Evolutionary conservation across 2,888 invertebrate species (phyloP).

Genomic region (Deroplatys truncata): DNA sequence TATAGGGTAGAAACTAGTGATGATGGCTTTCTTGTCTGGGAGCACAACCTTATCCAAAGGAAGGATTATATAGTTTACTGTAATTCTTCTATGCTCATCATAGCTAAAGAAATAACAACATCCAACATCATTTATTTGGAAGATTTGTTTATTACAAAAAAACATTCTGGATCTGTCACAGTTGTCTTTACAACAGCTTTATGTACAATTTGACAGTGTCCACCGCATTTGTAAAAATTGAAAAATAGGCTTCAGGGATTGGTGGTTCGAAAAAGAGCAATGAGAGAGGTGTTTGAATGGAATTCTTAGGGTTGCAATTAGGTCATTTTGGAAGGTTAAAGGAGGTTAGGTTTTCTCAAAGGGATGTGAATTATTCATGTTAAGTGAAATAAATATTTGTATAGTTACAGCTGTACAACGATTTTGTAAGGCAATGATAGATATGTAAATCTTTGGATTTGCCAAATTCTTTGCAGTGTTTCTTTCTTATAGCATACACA

Average conservation of each 20-base stretch:
- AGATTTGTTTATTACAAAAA: constrained; percentile 25
- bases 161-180: constrained; percentile 26
- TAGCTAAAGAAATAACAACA: neutral
- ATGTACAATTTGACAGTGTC: constrained; percentile 32
- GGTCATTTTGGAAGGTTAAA: neutral
- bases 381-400: constrained; percentile 22
- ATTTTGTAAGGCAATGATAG: constrained; percentile 32
- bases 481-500: neutral
- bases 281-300: neutral
- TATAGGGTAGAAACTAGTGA: neutral
- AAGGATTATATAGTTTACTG: no score
- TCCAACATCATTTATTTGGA: neutral
- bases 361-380: constrained; percentile 4
- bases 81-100: no score
- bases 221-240: constrained; percentile 33
- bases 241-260: constrained; percentile 32
- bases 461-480: constrained; percentile 24
- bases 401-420: constrained; percentile 28
- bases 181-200: constrained; percentile 26
- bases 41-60: no score
- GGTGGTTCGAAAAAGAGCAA: constrained; percentile 17
- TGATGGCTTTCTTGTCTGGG: neutral
- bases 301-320: neutral
- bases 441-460: constrained; percentile 31
- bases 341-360: neutral